A percentile compares a stretch with the other conserved stretches of the same genome.
Conservation (phyloP, 2,113 vertebrate species). For the Cairina moschata region DNA sequence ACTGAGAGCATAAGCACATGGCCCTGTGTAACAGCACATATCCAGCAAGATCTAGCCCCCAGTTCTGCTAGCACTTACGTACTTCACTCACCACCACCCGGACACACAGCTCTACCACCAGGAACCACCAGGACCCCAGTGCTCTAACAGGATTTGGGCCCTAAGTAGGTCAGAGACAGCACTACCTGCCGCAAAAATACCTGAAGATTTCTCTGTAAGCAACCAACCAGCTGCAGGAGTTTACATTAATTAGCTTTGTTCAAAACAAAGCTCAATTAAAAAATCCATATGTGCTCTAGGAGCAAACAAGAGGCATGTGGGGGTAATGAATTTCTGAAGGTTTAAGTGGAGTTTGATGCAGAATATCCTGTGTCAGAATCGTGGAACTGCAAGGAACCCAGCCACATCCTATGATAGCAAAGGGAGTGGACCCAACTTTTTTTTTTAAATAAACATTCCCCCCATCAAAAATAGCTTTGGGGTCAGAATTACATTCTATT, state of each 20-base stretch:
- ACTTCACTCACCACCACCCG: background rate
- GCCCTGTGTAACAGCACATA: background rate
- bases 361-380: background rate
- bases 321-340: background rate
- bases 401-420: background rate
- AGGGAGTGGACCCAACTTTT: background rate
- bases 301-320: background rate
- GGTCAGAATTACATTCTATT: background rate
- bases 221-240: constrained; percentile 23
- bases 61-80: background rate
- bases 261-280: background rate
- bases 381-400: background rate
- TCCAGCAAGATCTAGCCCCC: background rate
- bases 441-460: background rate
- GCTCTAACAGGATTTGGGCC: constrained; percentile 29
- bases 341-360: background rate
- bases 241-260: background rate
- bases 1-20: background rate
- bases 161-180: constrained; percentile 38
- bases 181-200: background rate
- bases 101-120: background rate
- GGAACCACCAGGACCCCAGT: background rate
- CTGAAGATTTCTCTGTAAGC: background rate
- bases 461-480: background rate
- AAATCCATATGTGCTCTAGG: background rate